Evolutionary conservation across 2,888 invertebrate genomes (phyloP), one percentile per base, ranked within the genome.

Genomic region (Chymomyza caudatula): DNA sequence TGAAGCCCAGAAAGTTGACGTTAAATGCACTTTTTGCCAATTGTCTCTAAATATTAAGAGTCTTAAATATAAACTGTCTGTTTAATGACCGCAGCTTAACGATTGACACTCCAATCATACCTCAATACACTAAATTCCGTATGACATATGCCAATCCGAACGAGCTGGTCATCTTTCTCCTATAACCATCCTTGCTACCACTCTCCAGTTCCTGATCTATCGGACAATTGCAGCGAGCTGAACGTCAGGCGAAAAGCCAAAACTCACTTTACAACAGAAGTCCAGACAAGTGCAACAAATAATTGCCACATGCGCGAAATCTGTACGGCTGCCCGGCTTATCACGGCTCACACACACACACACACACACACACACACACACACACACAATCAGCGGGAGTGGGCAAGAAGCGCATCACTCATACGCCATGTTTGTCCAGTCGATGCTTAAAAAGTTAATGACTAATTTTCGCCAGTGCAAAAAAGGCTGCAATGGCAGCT

Each of bases 381-480:
- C 51, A 15, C 37, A 20, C 44, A 58, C 15, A 43, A 17, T 52
- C 49, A 23, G 54, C 13, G 6, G 13, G 11, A 20, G 13, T 8
- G 17, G 44, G 29, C 22, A 23, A 64, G 55, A 2, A 47, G 74
- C 70, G 71, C 80, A 82, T 81, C 84, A 82, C 81, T 81, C 82
- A 84, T 84, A 81, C 82, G 81, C 81, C 81, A 84, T 81, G 82
- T 84, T 79, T 81, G 83, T 74, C 83, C 83, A 76, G 80, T 77
- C 82, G 75, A 80, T 80, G 81, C 82, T 82, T 84, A 82, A 82
- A 82, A 82, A 82, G 82, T 82, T 82, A 82, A 82, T 82, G 82
- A 82, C 82, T 82, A 82, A 82, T 82, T 82, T 82, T 82, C 76
- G 78, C 73, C 69, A 70, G 73, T 37, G 66, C 65, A 73, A 77